These are phyloP conservation scores for Microctenopoma lineatum DNA, from an alignment of 2,797 vertebrate species.

Conservation along the genomic window DNA sequence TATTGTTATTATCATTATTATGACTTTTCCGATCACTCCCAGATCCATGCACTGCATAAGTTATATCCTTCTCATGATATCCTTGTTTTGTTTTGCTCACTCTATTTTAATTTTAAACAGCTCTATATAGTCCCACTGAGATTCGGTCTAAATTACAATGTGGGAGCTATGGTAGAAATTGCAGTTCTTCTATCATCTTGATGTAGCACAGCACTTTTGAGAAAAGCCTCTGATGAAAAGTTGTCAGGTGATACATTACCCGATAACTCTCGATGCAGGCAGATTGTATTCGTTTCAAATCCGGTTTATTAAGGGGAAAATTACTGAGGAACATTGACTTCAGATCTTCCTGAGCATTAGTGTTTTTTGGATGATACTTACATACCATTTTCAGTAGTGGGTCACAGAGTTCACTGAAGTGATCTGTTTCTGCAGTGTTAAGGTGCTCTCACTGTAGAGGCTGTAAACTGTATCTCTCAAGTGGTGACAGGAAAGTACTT, in stretches of 20 bases:
- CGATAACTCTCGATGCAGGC: slow-evolving; percentile 4
- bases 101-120: slow-evolving; percentile 9
- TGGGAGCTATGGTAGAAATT: background rate
- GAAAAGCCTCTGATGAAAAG: slow-evolving; percentile 35
- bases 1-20: too few relatives aligned
- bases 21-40: too few relatives aligned
- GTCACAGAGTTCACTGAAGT: slow-evolving; percentile 21
- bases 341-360: slow-evolving; percentile 15
- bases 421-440: slow-evolving; percentile 25
- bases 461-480: background rate
- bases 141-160: slow-evolving; percentile 6
- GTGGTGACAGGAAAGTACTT: slow-evolving; percentile 19
- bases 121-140: background rate
- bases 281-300: slow-evolving; percentile 37
- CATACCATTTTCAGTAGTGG: slow-evolving; percentile 9
- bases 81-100: too few relatives aligned
- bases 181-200: slow-evolving; percentile 18
- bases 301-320: slow-evolving; percentile 24
- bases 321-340: slow-evolving; percentile 10
- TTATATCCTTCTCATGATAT: background rate
- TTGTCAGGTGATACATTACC: slow-evolving; percentile 31
- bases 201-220: slow-evolving; percentile 16
- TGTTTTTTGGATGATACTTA: slow-evolving; percentile 18
- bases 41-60: background rate
- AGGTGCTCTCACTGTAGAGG: slow-evolving; percentile 9